Evolutionary conservation across 2,797 vertebrate species (phyloP).

Genomic region (Erethizon dorsatum): DNA sequence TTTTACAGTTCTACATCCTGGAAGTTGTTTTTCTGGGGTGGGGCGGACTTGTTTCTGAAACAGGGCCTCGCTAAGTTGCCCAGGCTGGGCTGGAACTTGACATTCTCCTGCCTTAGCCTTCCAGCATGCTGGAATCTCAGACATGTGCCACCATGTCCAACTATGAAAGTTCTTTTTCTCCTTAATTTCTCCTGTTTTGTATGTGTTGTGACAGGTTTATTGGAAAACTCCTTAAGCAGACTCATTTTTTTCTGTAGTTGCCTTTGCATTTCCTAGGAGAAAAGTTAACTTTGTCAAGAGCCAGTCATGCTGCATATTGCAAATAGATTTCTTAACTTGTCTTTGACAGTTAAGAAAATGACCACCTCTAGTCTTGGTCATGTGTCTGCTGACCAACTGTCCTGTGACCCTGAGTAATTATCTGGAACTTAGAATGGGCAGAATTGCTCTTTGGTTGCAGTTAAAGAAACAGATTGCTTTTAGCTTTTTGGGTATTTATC

Average conservation of each 20-base stretch:
- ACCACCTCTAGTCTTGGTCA: constrained; percentile 18
- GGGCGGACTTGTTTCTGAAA: background rate
- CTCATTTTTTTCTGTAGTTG: background rate
- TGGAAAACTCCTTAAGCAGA: constrained; percentile 51
- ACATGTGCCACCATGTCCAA: background rate
- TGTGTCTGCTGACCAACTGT: background rate
- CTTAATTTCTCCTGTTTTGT: background rate
- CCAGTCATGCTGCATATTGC: background rate
- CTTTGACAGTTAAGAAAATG: constrained; percentile 45
- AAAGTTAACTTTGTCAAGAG: constrained; percentile 48
- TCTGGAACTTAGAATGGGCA: background rate
- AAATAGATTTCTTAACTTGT: constrained; percentile 31
- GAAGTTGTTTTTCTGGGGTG: background rate
- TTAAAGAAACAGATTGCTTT: constrained; percentile 41
- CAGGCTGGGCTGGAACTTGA: background rate
- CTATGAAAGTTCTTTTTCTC: background rate
- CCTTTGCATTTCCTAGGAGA: background rate
- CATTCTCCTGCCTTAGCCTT: background rate
- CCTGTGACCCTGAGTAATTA: constrained; percentile 43
- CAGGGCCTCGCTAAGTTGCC: background rate
- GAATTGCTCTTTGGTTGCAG: background rate
- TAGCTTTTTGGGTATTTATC: constrained; percentile 47
- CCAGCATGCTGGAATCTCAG: background rate
- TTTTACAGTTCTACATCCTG: constrained; percentile 13
- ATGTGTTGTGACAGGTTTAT: constrained; percentile 10